Base-by-base conservation (phyloP, 2,888 invertebrate genomes). In the Drosophila picticornis region DNA sequence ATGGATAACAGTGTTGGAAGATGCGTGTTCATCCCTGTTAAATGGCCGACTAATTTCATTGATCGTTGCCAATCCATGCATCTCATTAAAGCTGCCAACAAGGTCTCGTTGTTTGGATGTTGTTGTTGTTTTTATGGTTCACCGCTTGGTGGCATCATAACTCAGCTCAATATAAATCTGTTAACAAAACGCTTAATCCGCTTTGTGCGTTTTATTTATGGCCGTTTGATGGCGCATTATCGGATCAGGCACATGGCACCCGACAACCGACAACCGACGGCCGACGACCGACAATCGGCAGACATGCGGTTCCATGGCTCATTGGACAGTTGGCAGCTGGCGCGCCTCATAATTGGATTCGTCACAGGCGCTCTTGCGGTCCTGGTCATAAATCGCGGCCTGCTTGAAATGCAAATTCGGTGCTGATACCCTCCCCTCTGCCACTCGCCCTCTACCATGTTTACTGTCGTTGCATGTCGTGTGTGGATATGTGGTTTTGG, bases 321-420 rank as follows among this genome's bases (percentile, higher is more conserved):
- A 79, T 79, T 79, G 80, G 80, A 81, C 80, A 81, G 75, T 81
- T 81, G 81, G 81, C 81, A 84, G 84, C 83, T 84, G 84, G 86
- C 83, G 81, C 89, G 87, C 77, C 89, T 89, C 83, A 88, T 90
- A 88, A 88, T 88, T 88, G 88, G 88, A 88, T 88, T 90, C 90
- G 90, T 88, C 88, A 88, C 90, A 90, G 88, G 75, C 78, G 53
- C 72, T 62, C 58, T 60, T 22, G 71, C 62, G 67, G 69, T 72
- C 64, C 71, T 76, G 77, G 75, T 84, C 90, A 88, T 90, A 88
- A 88, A 88, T 88, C 90, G 86, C 86, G 86, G 83, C 71, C 88
- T 86, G 87, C 80, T 86, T 84, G 84, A 90, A 88, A 88, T 88
- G 88, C 90, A 88, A 88, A 88, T 88, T 89, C 56, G 77, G 62